Conservation (phyloP, 2,797 vertebrate species). For the Vespertilio murinus region DNA sequence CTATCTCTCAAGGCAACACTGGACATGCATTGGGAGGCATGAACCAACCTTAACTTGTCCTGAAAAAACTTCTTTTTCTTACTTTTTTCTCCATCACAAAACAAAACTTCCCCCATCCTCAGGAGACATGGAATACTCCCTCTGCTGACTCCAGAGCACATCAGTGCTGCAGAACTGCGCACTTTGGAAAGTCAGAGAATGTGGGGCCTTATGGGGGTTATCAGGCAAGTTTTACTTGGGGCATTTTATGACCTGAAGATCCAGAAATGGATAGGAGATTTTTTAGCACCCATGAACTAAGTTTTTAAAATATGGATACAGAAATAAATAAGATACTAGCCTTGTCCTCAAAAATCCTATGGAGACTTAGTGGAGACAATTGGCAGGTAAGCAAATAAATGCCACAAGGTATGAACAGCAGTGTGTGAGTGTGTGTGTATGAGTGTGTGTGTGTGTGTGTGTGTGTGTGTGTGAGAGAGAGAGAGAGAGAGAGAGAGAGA, state of each 20-base stretch:
- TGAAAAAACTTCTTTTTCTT: not conserved
- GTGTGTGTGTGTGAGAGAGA: not conserved
- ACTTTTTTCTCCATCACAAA: not conserved
- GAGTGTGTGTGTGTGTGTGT: not conserved
- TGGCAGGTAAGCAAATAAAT: not conserved
- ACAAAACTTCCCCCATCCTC: not conserved
- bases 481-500: not conserved
- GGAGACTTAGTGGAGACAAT: not conserved
- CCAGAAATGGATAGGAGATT: not conserved
- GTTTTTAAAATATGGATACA: not conserved
- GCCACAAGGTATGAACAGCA: not conserved
- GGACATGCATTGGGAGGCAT: not conserved
- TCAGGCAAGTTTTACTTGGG: not conserved
- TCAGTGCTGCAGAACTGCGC: not conserved
- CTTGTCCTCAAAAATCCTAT: not conserved
- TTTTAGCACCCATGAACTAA: conserved; percentile 18
- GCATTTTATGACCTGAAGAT: not conserved
- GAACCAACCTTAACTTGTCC: not conserved
- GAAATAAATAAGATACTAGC: conserved; percentile 34
- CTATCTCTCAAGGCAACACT: not conserved
- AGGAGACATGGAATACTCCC: not conserved
- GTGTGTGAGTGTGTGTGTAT: fast-evolving
- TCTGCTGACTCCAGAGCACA: not conserved
- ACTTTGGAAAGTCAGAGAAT: not conserved
- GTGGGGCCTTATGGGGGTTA: not conserved